Base-by-base conservation (phyloP, 2,797 vertebrate species). In the Hirundo rustica region DNA sequence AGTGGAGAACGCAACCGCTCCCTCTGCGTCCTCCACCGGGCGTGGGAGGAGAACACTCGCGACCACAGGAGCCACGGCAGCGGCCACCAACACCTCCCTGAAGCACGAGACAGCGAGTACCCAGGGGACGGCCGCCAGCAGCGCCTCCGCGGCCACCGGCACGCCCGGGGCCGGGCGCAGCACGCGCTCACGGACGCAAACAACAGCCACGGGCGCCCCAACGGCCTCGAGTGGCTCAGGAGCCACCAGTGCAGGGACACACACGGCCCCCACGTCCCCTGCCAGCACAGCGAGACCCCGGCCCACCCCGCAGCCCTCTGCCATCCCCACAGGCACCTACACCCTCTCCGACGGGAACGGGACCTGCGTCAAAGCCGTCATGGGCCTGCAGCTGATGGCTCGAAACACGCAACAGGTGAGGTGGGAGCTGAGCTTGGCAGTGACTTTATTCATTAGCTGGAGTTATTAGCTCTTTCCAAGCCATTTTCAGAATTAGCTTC, bases 311-410 rank as follows among this genome's bases (percentile, higher is more conserved):
- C 88, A 36, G 62, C 95, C 97, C 23, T 82, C 97, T 4, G 4
- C 83, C 62, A 94, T 96, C 83, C 81, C 95, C 81, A 97, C 73
- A 0, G 98, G 98, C 54, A 82, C 75, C 16, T 98, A 98, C 47
- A 92, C 55, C 4, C 36, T 98, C 16, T 95, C 93, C 3, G 92
- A 55, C 2, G 93, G 96, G 60, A 98, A 94, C 34, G 6, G 4
- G 11, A 95, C 93, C 42, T 98, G 98, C 20, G 48, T 98, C 92
- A 98, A 96, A 92, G 97, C 93, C 0, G 77, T 93, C 29, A 96
- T 97, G 96, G 98, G 98, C 7, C 77, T 98, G 88, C 78, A 97
- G 8, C 92, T 98, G 92, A 78, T 95, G 6, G 83, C 95, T 91
- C 94, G 72, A 58, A 92, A 93, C 6, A 54, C 55, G 2, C 40